These are phyloP conservation scores for Cephus pulcher DNA, from an alignment of 2,888 invertebrate genomes.

Conservation along the genomic window DNA sequence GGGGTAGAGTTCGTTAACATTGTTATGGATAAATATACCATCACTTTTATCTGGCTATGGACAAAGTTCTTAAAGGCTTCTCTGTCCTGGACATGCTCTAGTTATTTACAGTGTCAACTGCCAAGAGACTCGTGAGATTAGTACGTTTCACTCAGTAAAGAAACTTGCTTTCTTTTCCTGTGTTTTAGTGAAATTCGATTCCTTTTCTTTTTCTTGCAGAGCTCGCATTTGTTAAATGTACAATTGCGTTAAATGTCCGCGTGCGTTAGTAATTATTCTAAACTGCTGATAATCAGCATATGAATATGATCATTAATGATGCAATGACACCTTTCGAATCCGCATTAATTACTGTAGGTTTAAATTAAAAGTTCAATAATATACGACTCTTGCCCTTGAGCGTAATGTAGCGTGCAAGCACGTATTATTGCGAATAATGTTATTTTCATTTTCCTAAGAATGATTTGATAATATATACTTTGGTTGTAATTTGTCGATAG, in stretches of 20 bases:
- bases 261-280: background rate
- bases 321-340: background rate
- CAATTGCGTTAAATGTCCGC: background rate
- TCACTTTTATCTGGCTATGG: no score
- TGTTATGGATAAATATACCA: background rate
- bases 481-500: background rate
- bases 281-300: background rate
- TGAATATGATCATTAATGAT: background rate
- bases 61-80: background rate
- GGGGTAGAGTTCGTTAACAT: background rate
- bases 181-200: background rate
- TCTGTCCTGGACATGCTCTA: background rate
- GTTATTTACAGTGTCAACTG: background rate
- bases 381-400: background rate
- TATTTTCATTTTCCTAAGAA: background rate
- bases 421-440: background rate
- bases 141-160: background rate
- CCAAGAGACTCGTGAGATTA: background rate
- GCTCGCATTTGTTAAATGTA: no score
- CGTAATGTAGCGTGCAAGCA: background rate
- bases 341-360: background rate
- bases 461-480: background rate
- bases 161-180: background rate
- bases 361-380: background rate
- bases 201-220: background rate